Percentiles rank a stretch among this genome's conserved stretches.
Evolutionary conservation across 1,140 invertebrate species (phyloP).

Genomic region (Dryas iulia): DNA sequence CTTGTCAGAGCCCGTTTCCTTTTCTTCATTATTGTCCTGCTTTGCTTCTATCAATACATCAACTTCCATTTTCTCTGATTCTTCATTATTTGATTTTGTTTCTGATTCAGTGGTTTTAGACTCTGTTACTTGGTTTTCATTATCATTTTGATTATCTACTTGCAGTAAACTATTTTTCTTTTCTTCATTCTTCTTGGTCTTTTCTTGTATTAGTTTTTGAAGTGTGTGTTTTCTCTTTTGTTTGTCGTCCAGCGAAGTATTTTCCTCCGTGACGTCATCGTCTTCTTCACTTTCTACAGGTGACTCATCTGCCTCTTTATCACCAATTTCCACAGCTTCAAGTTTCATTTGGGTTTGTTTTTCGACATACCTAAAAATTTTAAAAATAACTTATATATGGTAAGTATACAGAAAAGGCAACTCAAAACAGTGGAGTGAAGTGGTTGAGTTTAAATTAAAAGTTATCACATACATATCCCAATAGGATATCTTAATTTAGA

Average conservation of each 20-base stretch:
- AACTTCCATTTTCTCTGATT: background rate
- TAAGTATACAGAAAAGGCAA: too few species aligned
- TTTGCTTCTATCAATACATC: background rate
- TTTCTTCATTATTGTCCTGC: conserved; percentile 18
- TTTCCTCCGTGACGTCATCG: conserved; percentile 47
- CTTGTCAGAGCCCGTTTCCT: conserved; percentile 23
- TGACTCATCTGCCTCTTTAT: conserved; percentile 72
- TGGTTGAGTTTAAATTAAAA: too few species aligned
- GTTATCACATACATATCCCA: too few species aligned
- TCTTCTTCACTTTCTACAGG: conserved; percentile 67
- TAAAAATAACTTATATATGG: too few species aligned
- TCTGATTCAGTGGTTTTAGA: background rate
- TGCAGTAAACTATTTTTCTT: conserved; percentile 35
- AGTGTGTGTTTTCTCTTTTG: conserved; percentile 64
- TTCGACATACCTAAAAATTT: conserved; percentile 55
- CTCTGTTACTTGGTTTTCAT: background rate
- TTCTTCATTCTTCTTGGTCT: conserved; percentile 39
- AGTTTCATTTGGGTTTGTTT: conserved; percentile 66
- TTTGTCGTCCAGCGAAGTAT: conserved; percentile 49
- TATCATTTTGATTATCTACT: conserved; percentile 6
- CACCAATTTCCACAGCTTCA: conserved; percentile 65
- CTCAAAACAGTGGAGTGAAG: too few species aligned
- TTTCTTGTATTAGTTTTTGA: conserved; percentile 56
- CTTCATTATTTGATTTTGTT: conserved; percentile 2
- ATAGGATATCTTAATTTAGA: too few species aligned